phyloP scores from a whole-genome alignment of 2,797 vertebrate genomes.

The Sorex maritimensis region DNA sequence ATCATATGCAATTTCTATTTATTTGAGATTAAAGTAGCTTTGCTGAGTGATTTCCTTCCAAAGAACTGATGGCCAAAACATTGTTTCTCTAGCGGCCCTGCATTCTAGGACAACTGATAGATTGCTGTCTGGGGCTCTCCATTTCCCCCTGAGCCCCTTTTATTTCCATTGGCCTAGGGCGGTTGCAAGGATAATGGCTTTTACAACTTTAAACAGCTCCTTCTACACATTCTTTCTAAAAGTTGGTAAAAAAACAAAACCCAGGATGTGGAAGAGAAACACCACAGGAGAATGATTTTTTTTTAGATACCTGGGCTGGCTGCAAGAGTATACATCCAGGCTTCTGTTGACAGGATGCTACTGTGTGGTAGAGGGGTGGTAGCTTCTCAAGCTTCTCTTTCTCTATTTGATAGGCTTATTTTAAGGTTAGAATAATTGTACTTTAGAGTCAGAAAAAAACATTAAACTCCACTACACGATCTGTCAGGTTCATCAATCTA shows the following conservation, averaged over 20 bases:
- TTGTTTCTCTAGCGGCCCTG: constrained; percentile 35
- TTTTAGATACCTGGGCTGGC: background rate
- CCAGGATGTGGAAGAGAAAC: background rate
- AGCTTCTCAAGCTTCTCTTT: background rate
- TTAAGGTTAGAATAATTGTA: background rate
- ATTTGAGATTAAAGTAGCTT: constrained; percentile 71
- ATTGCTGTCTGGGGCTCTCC: background rate
- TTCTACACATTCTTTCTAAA: background rate
- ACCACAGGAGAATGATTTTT: background rate
- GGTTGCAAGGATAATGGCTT: background rate
- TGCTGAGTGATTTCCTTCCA: constrained; percentile 65
- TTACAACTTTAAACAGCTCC: background rate
- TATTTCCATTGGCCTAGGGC: background rate
- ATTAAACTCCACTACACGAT: background rate
- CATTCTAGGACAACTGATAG: background rate
- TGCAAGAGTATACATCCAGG: constrained; percentile 6
- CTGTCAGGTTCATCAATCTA: background rate
- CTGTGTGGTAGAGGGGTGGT: background rate
- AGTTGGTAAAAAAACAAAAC: background rate
- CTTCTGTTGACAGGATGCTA: background rate
- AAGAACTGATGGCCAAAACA: constrained; percentile 70
- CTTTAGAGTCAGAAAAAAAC: constrained; percentile 42
- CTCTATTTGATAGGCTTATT: background rate
- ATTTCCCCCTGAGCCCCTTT: background rate
- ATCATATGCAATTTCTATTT: constrained; percentile 70